Base-by-base conservation (phyloP, 2,888 invertebrate genomes). In the Slavum lentiscoides region DNA sequence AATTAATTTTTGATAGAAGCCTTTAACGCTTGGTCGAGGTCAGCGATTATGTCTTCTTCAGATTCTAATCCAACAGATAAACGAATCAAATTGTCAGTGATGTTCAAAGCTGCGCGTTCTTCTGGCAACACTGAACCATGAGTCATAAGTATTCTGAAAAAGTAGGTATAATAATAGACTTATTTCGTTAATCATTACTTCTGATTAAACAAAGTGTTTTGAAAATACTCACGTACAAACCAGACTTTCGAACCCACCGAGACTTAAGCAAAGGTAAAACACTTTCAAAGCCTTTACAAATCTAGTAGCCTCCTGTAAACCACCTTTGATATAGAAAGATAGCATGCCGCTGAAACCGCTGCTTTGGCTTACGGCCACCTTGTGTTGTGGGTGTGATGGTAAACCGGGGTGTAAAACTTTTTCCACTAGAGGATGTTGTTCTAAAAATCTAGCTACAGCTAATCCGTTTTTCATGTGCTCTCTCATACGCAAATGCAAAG, bases 31-130 rank as follows among this genome's bases (percentile, higher is more conserved):
- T 93, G 91, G 83, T 92, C 90, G 59, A 98, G 87, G 87, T 98
- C 98, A 17, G 89, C 88, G 73, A 97, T 89, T 74, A 98, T 89
- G 88, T 98, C 98, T 61, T 92, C 91, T 5, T 89, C 88, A 84
- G 94, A 93, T 88, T 98, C 98, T 49, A 98, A 87, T 5, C 98
- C 98, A 76, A 97, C 92, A 0, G 96, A 97, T 43, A 98, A 87
- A 83, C 98, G 89, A 75, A 98, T 90, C 37, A 98, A 88, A 59
- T 92, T 91, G 85, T 96, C 93, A 0, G 91, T 92, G 83, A 98
- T 96, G n/a, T 94, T 94, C 43, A 96, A 88, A 83, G 88, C 88
- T 39, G 86, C 87, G 83, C 95, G 88, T 83, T 93, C 91, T 68
- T 91, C 91, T 76, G 89, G 90, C 0, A 96, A 94, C 43, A 98